Base-by-base conservation (phyloP, 2,113 vertebrate genomes). In the Oncorhynchus clarkii region DNA sequence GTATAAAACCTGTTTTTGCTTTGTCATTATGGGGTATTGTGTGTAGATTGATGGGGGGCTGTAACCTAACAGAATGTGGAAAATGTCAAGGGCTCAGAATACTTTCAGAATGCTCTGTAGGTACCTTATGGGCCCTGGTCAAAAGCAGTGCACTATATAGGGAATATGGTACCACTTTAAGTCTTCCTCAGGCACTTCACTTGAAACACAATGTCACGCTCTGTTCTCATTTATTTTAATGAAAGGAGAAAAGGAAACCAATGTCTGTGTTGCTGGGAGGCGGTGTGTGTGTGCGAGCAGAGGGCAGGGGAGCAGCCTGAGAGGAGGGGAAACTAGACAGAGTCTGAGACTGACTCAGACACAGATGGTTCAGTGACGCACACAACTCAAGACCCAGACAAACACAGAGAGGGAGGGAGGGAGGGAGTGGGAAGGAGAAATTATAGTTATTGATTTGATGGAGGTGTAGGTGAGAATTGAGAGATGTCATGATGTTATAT, bases 311-410 rank as follows among this genome's bases (percentile, higher is more conserved):
- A 26, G 84, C 62, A 74, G 22, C 7, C 31, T 18, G 67, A 27
- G 2, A 29, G 4, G 26, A 11, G 27, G 14, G 22, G 64, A 27
- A 45, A 45, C 13, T 49, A 78, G 73, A 48, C 80, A 85, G 82
- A 82, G 39, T 11, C 79, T 78, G 83, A 84, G 79, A 84, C 79
- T 39, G 82, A 78, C 79, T 82, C 85, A 71, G 84, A 83, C 78
- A 84, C 91, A 92, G 91, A 92, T 92, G 91, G 89, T 70, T 29
- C 77, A 5, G 77, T 93, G 90, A 92, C 88, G 90, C 90, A 91
- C 39, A 31, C 71, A 39, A 31, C 29, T 16, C 29, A 5, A 39
- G n/a, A 68, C 67, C 7, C 67, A 68, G 8, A 68, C 29, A 39
- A 8, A 45, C 14, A 68, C 26, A 69, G 66, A 67, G 64, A 48